A percentile compares a stretch with the other conserved stretches of the same genome.
These are phyloP conservation scores for Petrocephalus zakoni DNA, from an alignment of 2,113 vertebrate species.

Conservation along the genomic window DNA sequence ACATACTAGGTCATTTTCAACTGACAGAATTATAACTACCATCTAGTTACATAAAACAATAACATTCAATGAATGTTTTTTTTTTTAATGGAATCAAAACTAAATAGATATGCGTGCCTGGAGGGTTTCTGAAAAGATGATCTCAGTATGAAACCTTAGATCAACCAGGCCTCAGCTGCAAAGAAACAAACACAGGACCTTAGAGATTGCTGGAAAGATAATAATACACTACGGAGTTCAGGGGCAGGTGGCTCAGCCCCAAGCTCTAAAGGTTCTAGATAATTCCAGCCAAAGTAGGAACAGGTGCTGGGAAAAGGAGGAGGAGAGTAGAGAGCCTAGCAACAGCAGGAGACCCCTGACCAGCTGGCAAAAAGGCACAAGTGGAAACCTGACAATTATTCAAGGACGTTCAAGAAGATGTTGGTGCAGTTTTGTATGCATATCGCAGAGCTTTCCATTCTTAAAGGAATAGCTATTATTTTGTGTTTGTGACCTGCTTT, in stretches of 20 bases:
- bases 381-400: slow-evolving; percentile 40
- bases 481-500: not conserved
- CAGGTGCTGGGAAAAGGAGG: slow-evolving; percentile 62
- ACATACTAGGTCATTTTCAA: not conserved
- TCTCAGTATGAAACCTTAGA: not conserved
- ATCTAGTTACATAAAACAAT: not conserved
- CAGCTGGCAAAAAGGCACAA: slow-evolving; percentile 54
- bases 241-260: slow-evolving; percentile 57
- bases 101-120: not conserved
- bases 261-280: slow-evolving; percentile 47
- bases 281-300: slow-evolving; percentile 53
- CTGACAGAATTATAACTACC: not conserved
- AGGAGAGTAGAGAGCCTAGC: slow-evolving; percentile 50
- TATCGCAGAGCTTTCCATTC: not conserved
- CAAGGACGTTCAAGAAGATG: slow-evolving; percentile 27
- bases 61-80: not conserved
- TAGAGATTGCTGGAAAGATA: slow-evolving; percentile 26
- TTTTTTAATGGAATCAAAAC: not conserved
- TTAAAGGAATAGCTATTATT: not conserved
- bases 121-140: not conserved
- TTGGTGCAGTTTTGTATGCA: not conserved
- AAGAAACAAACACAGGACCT: slow-evolving; percentile 4
- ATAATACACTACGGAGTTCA: slow-evolving; percentile 38
- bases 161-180: slow-evolving; percentile 17
- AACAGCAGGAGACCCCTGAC: slow-evolving; percentile 58